A percentile compares a stretch with the other conserved stretches of the same genome.
phyloP scores from a whole-genome alignment of 37 sponge, comb jelly and placozoan species.

The Bolinopsis microptera region DNA sequence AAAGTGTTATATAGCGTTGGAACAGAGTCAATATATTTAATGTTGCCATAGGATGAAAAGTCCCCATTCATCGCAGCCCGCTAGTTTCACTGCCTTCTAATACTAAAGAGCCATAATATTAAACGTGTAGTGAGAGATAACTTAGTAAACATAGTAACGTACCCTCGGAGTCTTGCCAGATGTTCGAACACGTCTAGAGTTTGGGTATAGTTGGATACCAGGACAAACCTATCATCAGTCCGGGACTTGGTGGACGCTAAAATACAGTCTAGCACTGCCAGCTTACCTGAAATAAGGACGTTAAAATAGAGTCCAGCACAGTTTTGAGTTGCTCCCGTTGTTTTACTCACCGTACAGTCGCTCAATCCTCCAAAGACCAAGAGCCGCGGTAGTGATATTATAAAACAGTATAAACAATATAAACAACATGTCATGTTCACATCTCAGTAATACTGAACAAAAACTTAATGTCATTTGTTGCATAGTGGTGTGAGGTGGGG shows the following conservation, averaged over 20 bases:
- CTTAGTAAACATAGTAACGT: background rate
- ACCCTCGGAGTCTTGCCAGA: slow-evolving; percentile 74
- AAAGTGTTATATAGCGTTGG: background rate
- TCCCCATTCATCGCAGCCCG: no score
- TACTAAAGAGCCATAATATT: no score
- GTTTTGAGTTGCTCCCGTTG: background rate
- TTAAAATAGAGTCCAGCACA: slow-evolving; percentile 87
- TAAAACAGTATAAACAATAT: background rate
- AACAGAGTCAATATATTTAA: background rate
- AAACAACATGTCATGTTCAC: no score
- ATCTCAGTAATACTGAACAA: no score
- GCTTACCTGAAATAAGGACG: slow-evolving; percentile 81
- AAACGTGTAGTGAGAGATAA: no score
- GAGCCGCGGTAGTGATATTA: no score
- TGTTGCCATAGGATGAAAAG: no score
- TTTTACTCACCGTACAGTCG: background rate
- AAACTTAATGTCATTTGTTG: no score
- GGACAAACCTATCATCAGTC: slow-evolving; percentile 92
- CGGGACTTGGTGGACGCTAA: slow-evolving; percentile 84
- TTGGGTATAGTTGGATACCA: slow-evolving; percentile 99
- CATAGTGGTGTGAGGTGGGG: no score
- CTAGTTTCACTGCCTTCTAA: no score
- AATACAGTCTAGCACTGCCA: slow-evolving; percentile 87
- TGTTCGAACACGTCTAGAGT: slow-evolving; percentile 94
- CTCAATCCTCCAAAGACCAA: no score